Evolutionary conservation across 1,140 invertebrate genomes (phyloP).

Genomic region (Drosophila obscura): DNA sequence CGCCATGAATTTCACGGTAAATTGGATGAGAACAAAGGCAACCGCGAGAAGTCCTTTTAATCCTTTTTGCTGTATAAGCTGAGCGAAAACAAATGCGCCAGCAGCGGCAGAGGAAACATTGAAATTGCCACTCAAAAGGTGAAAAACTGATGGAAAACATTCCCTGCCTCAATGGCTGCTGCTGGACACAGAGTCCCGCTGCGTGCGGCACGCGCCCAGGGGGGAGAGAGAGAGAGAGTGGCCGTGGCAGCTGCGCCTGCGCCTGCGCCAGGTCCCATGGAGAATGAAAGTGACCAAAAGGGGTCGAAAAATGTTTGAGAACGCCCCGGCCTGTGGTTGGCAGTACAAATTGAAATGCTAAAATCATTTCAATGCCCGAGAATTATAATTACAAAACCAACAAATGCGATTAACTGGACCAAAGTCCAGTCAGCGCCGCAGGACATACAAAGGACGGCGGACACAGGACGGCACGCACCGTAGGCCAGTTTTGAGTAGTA

Average conservation of each 20-base stretch:
- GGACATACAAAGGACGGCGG: conserved; percentile 11
- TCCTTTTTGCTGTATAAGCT: conserved; percentile 55
- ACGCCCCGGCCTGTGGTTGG: conserved; percentile 56
- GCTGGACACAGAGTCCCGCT: conserved; percentile 54
- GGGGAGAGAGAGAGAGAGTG: conserved; percentile 1
- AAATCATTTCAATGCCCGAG: conserved; percentile 59
- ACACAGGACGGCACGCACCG: background rate
- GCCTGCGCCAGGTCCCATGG: conserved; percentile 24
- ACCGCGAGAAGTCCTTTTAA: conserved; percentile 56
- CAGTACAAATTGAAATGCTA: conserved; percentile 71
- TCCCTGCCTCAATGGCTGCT: conserved; percentile 1
- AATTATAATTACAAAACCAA: conserved; percentile 71
- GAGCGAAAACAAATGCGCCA: conserved; percentile 17
- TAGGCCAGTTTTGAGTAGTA: conserved; percentile 42
- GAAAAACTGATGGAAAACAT: conserved; percentile 70
- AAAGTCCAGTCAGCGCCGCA: conserved; percentile 29
- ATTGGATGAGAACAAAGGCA: conserved; percentile 63
- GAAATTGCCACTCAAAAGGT: conserved; percentile 76
- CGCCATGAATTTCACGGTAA: conserved; percentile 68
- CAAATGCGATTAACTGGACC: conserved; percentile 72
- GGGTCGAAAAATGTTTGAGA: conserved; percentile 48
- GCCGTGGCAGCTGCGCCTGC: conserved; percentile 53
- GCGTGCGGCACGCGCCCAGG: conserved; percentile 55
- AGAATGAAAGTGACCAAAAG: conserved; percentile 49
- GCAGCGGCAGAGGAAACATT: conserved; percentile 2